Evolutionary conservation across 2,797 vertebrate genomes (phyloP), one percentile per base, ranked within the genome.

Genomic region (Enteromius mattozi): DNA sequence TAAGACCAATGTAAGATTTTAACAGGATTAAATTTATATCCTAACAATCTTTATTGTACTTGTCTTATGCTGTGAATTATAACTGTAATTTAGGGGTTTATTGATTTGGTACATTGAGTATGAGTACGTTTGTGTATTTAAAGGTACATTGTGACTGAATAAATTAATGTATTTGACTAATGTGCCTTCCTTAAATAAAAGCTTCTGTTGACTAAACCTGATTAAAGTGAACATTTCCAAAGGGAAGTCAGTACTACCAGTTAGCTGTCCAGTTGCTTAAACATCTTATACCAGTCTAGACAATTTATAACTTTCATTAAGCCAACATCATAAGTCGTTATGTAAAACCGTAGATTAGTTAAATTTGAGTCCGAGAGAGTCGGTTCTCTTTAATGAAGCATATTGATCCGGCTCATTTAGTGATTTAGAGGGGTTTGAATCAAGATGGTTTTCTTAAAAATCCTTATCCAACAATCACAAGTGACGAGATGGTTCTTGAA

Each of bases 171-270:
- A 90, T 92, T 86, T 87, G 89, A 94, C 92, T 91, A 86, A 93
- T 88, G 94, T 95, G 94, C 94, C 94, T 96, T 95, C 85, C 92
- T 40, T 92, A 90, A 94, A 95, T 95, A 89, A 88, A 86, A 88
- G 92, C 88, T 86, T 85, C 81, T 83, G 33, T 79, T 78, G 33
- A 33, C 19, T 72, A 81, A 56, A 21, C 49, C 12, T 33, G 14
- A 13, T 33, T 71, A 8, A 17, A 35, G 33, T 49, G 13, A 63
- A 45, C 14, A 1, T 82, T 37, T 49, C 1, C 54, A 19, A 49
- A 49, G 9, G 7, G 1, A 24, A 19, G 17, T 33, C 69, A n/a
- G 17, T 72, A 24, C 7, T 77, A 37, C 12, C 0, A 6, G 6
- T 56, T 8, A 77, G 16, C 24, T 17, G 70, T 1, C 42, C 35